Conservation (phyloP, 2,797 vertebrate genomes). For the Acridotheres tristis region DNA sequence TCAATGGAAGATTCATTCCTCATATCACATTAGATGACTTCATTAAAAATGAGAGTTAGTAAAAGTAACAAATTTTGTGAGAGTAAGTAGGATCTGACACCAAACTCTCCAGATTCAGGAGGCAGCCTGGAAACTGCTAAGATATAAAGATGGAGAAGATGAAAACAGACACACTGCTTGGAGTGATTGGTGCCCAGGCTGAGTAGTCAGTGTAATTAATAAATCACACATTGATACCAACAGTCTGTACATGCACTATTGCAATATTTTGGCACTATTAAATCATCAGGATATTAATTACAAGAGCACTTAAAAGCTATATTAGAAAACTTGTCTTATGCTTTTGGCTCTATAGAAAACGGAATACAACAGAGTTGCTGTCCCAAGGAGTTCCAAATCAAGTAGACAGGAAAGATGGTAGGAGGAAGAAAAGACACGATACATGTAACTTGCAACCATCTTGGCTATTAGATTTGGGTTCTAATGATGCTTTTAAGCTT, state of each 20-base stretch:
- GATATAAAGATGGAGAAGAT: constrained; percentile 21
- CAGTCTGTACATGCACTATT: not conserved
- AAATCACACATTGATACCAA: not conserved
- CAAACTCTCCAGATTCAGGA: not conserved
- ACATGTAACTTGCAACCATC: not conserved
- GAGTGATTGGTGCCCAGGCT: not conserved
- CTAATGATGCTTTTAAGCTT: not conserved
- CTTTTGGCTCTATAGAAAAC: not conserved
- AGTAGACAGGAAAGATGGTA: not conserved
- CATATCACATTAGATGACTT: not conserved
- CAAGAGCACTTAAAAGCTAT: not conserved
- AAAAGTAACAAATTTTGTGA: constrained; percentile 4
- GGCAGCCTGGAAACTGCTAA: not conserved
- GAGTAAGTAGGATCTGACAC: not conserved
- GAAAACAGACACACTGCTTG: not conserved
- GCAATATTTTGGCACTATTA: not conserved
- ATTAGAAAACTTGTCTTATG: not conserved
- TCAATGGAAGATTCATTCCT: constrained; percentile 19
- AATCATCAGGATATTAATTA: not conserved
- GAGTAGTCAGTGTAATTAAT: not conserved
- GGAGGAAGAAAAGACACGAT: not conserved
- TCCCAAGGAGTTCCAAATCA: not conserved
- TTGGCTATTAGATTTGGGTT: not conserved
- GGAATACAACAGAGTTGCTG: not conserved
- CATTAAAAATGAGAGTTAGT: constrained; percentile 11